Conservation (phyloP, 2,797 vertebrate species). For the Dendrocincla tyrannina region DNA sequence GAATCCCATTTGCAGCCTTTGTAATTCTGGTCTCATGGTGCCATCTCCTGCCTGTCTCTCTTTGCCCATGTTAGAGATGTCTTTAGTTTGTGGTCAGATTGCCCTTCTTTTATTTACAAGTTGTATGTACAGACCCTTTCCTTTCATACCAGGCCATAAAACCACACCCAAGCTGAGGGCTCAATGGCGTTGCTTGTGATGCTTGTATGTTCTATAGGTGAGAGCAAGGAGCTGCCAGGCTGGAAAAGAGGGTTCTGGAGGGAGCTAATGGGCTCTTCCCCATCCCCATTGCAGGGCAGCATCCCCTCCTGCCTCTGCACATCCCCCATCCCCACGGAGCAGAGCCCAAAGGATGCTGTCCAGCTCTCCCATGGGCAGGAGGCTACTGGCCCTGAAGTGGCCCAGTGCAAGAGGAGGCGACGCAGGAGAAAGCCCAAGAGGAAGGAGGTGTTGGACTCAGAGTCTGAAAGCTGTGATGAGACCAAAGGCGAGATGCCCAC, state of each 20-base stretch:
- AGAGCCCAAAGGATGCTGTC: background rate
- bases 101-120: background rate
- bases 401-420: conserved; percentile 74
- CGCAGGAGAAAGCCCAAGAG: conserved; percentile 78
- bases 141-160: background rate
- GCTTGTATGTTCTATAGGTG: fast-evolving
- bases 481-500: conserved; percentile 54
- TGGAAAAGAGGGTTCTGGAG: background rate
- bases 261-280: background rate
- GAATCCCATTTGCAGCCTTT: background rate
- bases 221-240: background rate
- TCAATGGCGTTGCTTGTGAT: background rate
- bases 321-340: conserved; percentile 82
- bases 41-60: conserved; percentile 54
- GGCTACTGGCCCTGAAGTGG: background rate
- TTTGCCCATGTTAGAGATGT: background rate
- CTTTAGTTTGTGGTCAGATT: background rate
- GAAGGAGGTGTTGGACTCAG: conserved; percentile 51
- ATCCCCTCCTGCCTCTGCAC: conserved; percentile 84
- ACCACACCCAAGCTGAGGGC: background rate
- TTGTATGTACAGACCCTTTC: background rate
- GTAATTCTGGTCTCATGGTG: conserved; percentile 22
- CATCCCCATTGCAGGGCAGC: conserved; percentile 42
- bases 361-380: background rate
- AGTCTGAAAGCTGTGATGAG: conserved; percentile 73